These are phyloP conservation scores for Pimpla rufipes DNA, from an alignment of 2,888 invertebrate species.

Conservation along the genomic window DNA sequence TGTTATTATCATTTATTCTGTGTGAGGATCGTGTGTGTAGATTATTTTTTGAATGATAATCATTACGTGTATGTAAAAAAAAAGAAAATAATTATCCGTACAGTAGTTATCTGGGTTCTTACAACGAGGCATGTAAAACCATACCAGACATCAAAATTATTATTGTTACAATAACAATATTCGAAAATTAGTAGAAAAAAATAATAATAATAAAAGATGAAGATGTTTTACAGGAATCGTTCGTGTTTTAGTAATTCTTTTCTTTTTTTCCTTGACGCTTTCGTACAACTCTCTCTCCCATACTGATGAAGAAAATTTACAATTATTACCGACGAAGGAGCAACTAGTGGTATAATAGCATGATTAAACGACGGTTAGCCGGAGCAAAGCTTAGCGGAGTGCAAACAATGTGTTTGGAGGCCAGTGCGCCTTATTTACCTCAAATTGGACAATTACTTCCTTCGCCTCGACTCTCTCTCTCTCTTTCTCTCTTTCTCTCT, in stretches of 20 bases:
- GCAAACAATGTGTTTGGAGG: conserved; percentile 96
- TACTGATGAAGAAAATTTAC: conserved; percentile 71
- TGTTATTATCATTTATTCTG: conserved; percentile 44
- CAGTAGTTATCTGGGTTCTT: conserved; percentile 64
- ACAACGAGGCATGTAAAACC: conserved; percentile 79
- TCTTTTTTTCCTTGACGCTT: conserved; percentile 56
- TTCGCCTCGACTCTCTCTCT: conserved; percentile 48
- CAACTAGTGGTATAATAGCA: conserved; percentile 78
- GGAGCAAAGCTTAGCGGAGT: conserved; percentile 87
- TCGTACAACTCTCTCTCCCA: conserved; percentile 57
- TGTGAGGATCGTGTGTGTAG: conserved; percentile 30
- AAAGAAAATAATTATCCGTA: conserved; percentile 68
- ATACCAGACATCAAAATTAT: conserved; percentile 74
- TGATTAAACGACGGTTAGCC: conserved; percentile 80
- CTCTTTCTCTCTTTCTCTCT: conserved; percentile 52
- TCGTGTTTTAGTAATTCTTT: conserved; percentile 60
- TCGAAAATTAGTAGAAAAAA: conserved; percentile 64
- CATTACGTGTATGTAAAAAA: conserved; percentile 35
- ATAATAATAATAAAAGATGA: conserved; percentile 59
- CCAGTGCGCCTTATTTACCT: conserved; percentile 86
- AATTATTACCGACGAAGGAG: conserved; percentile 71
- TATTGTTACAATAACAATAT: conserved; percentile 71
- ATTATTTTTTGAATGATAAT: conserved; percentile 37
- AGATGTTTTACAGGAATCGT: conserved; percentile 66
- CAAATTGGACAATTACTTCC: conserved; percentile 62